Base-by-base conservation (phyloP, 2,113 vertebrate species). In the Caretta caretta region DNA sequence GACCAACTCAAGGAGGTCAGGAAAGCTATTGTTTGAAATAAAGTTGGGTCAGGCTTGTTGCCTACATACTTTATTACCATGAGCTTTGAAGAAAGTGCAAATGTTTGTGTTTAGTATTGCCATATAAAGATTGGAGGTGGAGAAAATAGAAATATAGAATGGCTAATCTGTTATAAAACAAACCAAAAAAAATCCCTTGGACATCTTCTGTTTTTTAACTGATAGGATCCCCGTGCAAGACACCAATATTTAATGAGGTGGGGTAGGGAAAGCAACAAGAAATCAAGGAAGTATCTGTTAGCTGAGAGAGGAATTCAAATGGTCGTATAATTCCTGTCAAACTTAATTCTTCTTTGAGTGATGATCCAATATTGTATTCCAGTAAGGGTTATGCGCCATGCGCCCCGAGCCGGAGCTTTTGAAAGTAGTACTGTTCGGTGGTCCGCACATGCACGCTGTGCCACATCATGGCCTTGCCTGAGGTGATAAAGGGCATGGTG, bases 1-100 rank as follows among this genome's bases (percentile, higher is more conserved):
- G 99, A 99, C 97, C 99, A 99, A 93, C 99, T 99, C 89, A 99
- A 99, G 97, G 99, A 99, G 99, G 99, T 99, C 93, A 98, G 98
- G 83, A 96, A 93, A 86, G 5, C 76, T 88, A 10, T 92, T 79
- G 56, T 84, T 78, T 86, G 46, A 84, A 46, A 83, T 92, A 78
- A 48, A 42, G 42, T 96, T 83, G 79, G 38, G 53, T 95, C 53
- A 87, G 78, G 51, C 76, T 56, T 83, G 54, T 65, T 82, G 48
- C 10, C 78, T 35, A 19, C 86, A 3, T 25, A n/a, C 25, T 4
- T 59, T 81, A 53, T 87, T 95, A 93, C 9, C 1, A 8, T 78
- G 38, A 92, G 42, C 10, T 83, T 93, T 96, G 31, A 49, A 87
- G 49, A 90, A 78, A 79, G 16, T 27, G 31, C 25, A 1, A 89